Evolutionary conservation across 2,113 vertebrate genomes (phyloP).

Genomic region (Aythya baeri): DNA sequence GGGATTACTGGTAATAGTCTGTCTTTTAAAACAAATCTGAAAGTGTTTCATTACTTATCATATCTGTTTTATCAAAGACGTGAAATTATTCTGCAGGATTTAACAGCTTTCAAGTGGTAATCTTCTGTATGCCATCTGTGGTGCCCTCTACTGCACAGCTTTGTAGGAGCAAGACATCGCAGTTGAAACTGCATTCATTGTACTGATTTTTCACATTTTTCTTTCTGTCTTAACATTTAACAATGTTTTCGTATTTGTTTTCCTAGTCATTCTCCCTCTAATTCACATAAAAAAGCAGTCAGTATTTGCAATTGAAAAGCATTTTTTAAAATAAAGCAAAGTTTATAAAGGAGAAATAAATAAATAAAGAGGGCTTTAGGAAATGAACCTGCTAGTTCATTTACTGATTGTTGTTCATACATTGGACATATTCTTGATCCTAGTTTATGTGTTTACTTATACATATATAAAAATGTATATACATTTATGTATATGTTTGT

Average conservation of each 20-base stretch:
- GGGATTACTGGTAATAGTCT: background rate
- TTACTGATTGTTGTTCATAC: background rate
- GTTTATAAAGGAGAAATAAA: background rate
- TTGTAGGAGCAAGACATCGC: background rate
- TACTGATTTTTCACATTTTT: background rate
- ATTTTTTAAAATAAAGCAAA: background rate
- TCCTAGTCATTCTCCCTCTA: background rate
- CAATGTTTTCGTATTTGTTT: background rate
- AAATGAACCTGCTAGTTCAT: background rate
- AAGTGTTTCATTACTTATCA: background rate
- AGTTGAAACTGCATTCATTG: background rate
- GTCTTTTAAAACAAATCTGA: background rate
- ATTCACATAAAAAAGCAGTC: background rate
- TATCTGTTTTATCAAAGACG: background rate
- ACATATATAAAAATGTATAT: background rate
- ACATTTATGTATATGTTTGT: background rate
- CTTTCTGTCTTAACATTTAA: background rate
- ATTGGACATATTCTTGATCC: background rate
- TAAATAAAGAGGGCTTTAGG: background rate
- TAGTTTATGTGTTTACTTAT: background rate
- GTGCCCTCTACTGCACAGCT: conserved; percentile 19
- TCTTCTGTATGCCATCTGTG: background rate
- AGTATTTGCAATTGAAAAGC: background rate
- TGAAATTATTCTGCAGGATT: background rate
- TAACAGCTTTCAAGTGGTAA: background rate